Percentiles rank a stretch among this genome's conserved stretches.
Evolutionary conservation across 2,113 vertebrate species (phyloP).

Genomic region (Corythornis vintsioides): DNA sequence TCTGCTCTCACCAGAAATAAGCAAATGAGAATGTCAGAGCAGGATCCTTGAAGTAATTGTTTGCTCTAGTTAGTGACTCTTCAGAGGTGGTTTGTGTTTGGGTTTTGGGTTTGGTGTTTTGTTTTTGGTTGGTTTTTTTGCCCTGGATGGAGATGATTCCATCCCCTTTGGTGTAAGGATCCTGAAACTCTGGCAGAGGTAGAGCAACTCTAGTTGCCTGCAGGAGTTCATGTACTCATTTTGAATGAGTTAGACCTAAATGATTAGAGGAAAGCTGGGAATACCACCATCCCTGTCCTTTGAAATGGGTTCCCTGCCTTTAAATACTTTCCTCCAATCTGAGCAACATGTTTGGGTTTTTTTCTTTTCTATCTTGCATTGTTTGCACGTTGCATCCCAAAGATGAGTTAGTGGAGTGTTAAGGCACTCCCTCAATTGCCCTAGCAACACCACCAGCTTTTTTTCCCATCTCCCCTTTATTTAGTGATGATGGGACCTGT

Average conservation of each 20-base stretch:
- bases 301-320: background rate
- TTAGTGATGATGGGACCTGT: background rate
- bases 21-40: background rate
- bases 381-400: rapidly evolving
- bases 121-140: no score
- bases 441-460: background rate
- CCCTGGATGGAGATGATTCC: background rate
- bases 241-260: background rate
- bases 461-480: background rate
- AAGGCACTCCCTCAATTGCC: background rate
- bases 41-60: background rate
- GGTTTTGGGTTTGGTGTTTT: background rate
- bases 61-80: background rate
- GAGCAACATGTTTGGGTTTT: background rate
- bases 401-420: background rate
- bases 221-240: background rate
- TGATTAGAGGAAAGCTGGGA: background rate
- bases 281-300: background rate
- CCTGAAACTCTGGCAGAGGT: background rate
- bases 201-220: background rate
- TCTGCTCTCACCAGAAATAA: background rate
- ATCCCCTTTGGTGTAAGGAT: background rate
- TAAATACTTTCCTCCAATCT: background rate
- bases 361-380: background rate
- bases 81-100: background rate